phyloP scores from a whole-genome alignment of 2,888 invertebrate species.

The Phytoseiulus persimilis region DNA sequence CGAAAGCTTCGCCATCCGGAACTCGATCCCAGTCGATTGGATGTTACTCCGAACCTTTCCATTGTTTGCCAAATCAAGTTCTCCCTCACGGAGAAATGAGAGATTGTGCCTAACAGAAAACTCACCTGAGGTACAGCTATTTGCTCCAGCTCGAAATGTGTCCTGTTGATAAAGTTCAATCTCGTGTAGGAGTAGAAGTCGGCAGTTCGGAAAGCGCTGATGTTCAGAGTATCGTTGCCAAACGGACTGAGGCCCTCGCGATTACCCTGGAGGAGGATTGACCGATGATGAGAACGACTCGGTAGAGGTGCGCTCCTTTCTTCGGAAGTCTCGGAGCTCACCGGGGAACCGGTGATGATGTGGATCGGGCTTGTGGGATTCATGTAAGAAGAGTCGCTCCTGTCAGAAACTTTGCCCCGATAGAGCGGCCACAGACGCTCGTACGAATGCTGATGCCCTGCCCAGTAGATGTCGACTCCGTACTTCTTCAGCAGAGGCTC shows the following conservation, averaged over 20 bases:
- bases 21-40: no score
- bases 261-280: neutral
- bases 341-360: neutral
- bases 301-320: no score
- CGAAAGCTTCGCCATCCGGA: no score
- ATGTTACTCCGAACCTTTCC: no score
- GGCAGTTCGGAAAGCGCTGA: neutral
- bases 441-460: constrained; percentile 53
- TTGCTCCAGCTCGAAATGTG: neutral
- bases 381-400: neutral
- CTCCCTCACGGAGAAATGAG: no score
- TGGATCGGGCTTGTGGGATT: neutral
- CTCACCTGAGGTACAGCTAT: constrained; percentile 48
- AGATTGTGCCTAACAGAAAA: no score
- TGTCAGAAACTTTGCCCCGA: neutral
- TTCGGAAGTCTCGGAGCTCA: neutral
- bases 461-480: constrained; percentile 53
- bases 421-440: neutral
- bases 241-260: neutral
- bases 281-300: no score
- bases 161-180: neutral
- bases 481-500: constrained; percentile 52
- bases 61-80: no score
- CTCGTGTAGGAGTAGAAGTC: neutral
- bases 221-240: neutral